Conservation (phyloP, 2,888 invertebrate genomes). For the Dioctria rufipes region DNA sequence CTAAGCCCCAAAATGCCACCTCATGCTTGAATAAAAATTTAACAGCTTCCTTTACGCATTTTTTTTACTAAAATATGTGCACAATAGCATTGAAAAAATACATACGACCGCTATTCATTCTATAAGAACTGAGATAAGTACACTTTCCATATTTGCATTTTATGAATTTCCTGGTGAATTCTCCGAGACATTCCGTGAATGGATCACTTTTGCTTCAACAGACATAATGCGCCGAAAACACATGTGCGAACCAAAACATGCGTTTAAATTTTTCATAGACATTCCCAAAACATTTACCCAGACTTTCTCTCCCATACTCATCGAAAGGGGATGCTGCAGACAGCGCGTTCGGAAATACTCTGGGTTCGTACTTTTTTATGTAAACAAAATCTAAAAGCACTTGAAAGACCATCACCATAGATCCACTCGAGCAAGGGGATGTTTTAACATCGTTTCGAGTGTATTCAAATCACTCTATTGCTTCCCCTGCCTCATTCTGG, state of each 20-base stretch:
- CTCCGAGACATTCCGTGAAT: not conserved
- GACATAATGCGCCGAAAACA: conserved; percentile 17
- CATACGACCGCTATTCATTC: too few species aligned
- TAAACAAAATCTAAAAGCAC: conserved; percentile 51
- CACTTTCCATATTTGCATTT: conserved; percentile 11
- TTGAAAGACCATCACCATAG: conserved; percentile 47
- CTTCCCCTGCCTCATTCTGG: conserved; percentile 10
- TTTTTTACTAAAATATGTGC: too few species aligned
- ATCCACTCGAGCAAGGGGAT: conserved; percentile 32
- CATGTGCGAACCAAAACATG: conserved; percentile 28
- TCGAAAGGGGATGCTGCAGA: not conserved
- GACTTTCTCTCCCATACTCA: not conserved
- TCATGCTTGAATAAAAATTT: too few species aligned
- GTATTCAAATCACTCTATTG: conserved; percentile 48
- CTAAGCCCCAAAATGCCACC: too few species aligned
- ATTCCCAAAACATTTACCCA: conserved; percentile 12
- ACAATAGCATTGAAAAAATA: too few species aligned
- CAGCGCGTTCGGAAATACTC: not conserved
- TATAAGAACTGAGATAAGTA: too few species aligned
- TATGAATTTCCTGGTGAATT: conserved; percentile 30
- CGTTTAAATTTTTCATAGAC: conserved; percentile 29
- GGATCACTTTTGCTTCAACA: conserved; percentile 6
- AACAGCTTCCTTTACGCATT: too few species aligned
- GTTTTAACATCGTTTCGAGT: conserved; percentile 37
- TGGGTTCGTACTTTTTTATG: conserved; percentile 34